These are phyloP conservation scores for Erinaceus europaeus DNA, from an alignment of 2,113 vertebrate species.

Conservation along the genomic window DNA sequence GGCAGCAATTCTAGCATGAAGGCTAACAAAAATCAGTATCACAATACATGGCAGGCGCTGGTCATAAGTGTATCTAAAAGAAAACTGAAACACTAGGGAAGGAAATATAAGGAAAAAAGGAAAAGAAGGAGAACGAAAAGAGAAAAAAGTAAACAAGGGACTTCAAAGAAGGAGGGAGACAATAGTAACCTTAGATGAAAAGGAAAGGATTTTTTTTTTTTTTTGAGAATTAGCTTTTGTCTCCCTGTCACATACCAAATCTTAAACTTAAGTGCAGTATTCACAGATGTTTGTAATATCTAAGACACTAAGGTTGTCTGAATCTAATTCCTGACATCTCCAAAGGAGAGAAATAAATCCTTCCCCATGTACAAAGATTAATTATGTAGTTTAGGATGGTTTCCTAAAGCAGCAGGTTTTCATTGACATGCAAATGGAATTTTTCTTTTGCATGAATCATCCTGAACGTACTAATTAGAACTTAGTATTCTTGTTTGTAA, in stretches of 20 bases:
- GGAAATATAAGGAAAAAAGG: background rate
- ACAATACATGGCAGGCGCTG: background rate
- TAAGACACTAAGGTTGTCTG: slow-evolving; percentile 10
- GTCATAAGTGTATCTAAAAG: slow-evolving; percentile 1
- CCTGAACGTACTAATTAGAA: slow-evolving; percentile 74
- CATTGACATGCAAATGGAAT: slow-evolving; percentile 56
- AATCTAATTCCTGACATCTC: slow-evolving; percentile 20
- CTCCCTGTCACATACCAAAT: background rate
- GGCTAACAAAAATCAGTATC: slow-evolving; percentile 3
- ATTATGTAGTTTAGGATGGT: slow-evolving; percentile 40
- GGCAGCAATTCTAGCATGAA: background rate
- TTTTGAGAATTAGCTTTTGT: background rate
- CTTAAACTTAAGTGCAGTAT: background rate
- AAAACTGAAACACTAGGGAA: background rate
- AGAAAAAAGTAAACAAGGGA: background rate
- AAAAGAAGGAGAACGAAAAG: too few species aligned
- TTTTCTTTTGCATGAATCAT: slow-evolving; percentile 56
- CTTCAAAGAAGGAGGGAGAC: background rate
- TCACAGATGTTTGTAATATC: slow-evolving; percentile 17
- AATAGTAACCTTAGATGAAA: background rate
- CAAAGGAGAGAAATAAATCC: slow-evolving; percentile 53
- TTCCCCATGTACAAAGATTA: slow-evolving; percentile 36
- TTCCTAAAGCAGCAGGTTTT: slow-evolving; percentile 52
- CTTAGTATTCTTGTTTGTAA: slow-evolving; percentile 70
- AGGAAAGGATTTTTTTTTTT: background rate